Percentiles rank a stretch among this genome's conserved stretches.
These are phyloP conservation scores for Chelmon rostratus DNA, from an alignment of 2,797 vertebrate genomes.

Conservation along the genomic window DNA sequence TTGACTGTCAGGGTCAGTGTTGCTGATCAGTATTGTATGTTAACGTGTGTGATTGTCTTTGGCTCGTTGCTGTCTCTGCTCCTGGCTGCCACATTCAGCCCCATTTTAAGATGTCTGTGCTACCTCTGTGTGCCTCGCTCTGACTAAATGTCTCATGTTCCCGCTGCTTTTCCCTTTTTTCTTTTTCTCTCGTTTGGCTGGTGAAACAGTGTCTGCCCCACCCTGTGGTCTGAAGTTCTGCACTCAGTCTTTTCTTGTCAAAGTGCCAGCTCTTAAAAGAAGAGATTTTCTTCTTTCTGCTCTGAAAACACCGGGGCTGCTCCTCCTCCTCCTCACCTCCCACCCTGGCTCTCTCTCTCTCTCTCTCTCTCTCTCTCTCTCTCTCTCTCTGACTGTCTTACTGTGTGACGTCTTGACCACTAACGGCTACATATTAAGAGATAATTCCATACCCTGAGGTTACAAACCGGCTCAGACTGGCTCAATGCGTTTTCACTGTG, in stretches of 20 bases:
- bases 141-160: constrained; percentile 82
- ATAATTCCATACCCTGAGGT: constrained; percentile 93
- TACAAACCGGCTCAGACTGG: constrained; percentile 93
- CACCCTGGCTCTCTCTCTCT: constrained; percentile 28
- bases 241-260: constrained; percentile 83
- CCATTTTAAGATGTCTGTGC: constrained; percentile 80
- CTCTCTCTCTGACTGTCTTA: constrained; percentile 56
- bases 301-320: constrained; percentile 74
- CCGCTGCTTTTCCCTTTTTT: constrained; percentile 65
- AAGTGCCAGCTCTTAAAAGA: constrained; percentile 84
- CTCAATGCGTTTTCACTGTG: constrained; percentile 83
- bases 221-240: constrained; percentile 87
- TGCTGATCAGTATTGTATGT: neutral
- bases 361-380: constrained; percentile 16
- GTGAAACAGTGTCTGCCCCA: constrained; percentile 83
- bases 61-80: constrained; percentile 24
- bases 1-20: constrained; percentile 16
- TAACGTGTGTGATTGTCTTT: constrained; percentile 7
- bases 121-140: constrained; percentile 77
- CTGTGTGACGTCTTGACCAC: constrained; percentile 85
- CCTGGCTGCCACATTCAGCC: constrained; percentile 63
- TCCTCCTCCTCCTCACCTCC: constrained; percentile 37
- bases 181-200: constrained; percentile 69
- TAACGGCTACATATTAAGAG: constrained; percentile 91
- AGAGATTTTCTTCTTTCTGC: constrained; percentile 84